Percentiles rank a stretch among this genome's conserved stretches.
Evolutionary conservation across 1,140 invertebrate genomes (phyloP).

Genomic region (Agrilus planipennis): DNA sequence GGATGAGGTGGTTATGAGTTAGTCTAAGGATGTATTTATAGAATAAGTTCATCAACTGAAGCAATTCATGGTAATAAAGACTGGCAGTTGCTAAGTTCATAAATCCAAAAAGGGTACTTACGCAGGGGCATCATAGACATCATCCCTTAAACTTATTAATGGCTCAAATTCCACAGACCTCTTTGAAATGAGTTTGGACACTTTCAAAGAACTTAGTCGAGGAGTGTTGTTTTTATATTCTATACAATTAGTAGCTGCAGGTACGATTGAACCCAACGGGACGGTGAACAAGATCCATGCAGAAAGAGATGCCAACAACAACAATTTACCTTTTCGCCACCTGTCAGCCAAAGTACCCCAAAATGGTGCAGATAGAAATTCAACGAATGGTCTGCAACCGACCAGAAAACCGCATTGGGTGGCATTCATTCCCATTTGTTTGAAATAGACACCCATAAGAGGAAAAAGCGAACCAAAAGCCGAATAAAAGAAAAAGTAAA

Average conservation of each 20-base stretch:
- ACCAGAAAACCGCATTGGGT: slow-evolving; percentile 87
- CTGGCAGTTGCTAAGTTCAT: no score
- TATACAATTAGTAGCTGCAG: slow-evolving; percentile 79
- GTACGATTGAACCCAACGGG: slow-evolving; percentile 88
- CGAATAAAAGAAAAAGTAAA: slow-evolving; percentile 99
- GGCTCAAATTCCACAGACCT: no score
- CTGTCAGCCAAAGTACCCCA: slow-evolving; percentile 93
- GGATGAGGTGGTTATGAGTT: no score
- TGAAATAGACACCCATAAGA: slow-evolving; percentile 97
- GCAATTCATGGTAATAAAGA: no score
- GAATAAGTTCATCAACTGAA: no score
- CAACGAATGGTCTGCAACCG: slow-evolving; percentile 89
- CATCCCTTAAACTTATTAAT: no score
- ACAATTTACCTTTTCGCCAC: slow-evolving; percentile 73
- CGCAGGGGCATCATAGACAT: no score
- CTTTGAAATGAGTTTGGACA: not conserved
- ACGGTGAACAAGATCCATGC: slow-evolving; percentile 96
- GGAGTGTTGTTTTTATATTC: slow-evolving; percentile 56
- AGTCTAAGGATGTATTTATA: no score
- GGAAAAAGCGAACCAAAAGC: slow-evolving; percentile 98
- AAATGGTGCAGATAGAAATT: slow-evolving; percentile 94
- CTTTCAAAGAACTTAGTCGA: slow-evolving; percentile 30
- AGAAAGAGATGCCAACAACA: slow-evolving; percentile 81
- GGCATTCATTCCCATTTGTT: slow-evolving; percentile 96
- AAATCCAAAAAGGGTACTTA: no score